phyloP scores from a whole-genome alignment of 92 coral and sea anemone species.

The Desmophyllum pertusum region DNA sequence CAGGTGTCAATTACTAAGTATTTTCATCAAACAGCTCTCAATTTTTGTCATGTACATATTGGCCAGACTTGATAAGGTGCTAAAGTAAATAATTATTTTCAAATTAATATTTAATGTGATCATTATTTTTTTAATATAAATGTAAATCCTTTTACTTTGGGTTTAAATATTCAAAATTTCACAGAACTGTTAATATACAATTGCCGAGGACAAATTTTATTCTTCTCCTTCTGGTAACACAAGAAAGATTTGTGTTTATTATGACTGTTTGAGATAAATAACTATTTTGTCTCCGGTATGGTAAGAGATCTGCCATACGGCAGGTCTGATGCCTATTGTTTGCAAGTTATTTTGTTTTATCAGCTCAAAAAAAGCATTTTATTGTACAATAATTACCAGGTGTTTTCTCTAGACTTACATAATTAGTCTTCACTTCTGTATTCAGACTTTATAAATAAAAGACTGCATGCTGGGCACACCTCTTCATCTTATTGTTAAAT shows the following conservation, averaged over 20 bases:
- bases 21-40: constrained; percentile 1
- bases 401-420: background rate
- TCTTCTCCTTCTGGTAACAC: background rate
- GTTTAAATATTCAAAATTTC: background rate
- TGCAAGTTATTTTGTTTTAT: no score
- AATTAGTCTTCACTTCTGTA: background rate
- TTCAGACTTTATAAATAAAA: no score
- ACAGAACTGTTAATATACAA: background rate
- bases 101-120: constrained; percentile 7
- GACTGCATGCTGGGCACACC: no score
- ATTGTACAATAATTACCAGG: no score
- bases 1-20: constrained; percentile 2
- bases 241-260: background rate
- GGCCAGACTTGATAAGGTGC: constrained; percentile 3
- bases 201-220: background rate
- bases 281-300: background rate
- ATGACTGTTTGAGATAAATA: background rate
- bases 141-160: background rate
- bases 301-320: background rate
- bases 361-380: background rate
- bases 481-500: no score
- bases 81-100: background rate
- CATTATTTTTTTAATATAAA: background rate
- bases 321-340: background rate
- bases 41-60: background rate